A percentile compares a stretch with the other conserved stretches of the same genome.
phyloP scores from a whole-genome alignment of 1,140 invertebrate genomes.

The Panulirus ornatus region DNA sequence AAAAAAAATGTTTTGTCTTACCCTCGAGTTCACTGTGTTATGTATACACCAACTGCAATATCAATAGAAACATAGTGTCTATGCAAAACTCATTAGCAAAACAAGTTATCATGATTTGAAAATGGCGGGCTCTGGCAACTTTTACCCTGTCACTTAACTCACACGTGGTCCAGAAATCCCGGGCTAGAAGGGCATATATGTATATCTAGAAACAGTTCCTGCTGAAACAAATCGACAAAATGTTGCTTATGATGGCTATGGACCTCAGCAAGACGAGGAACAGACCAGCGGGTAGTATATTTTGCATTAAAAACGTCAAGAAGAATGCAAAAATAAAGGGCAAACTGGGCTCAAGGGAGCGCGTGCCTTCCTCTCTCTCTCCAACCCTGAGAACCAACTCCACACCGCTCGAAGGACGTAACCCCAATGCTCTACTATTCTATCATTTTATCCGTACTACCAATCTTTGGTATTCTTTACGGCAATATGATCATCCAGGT shows the following conservation, averaged over 20 bases:
- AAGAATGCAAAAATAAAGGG: not conserved
- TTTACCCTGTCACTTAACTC: conserved; percentile 24
- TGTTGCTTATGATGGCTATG: not conserved
- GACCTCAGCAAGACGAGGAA: not conserved
- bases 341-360: not conserved
- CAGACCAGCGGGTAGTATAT: too few relatives aligned
- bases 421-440: not conserved
- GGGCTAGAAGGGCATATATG: conserved; percentile 10
- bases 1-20: too few relatives aligned
- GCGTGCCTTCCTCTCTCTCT: conserved; percentile 19
- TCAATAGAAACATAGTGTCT: too few relatives aligned
- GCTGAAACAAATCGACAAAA: not conserved
- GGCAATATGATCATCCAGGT: not conserved
- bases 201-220: not conserved
- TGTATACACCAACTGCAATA: too few relatives aligned
- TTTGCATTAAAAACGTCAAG: not conserved
- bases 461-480: not conserved
- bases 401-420: not conserved
- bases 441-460: not conserved
- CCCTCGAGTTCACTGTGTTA: too few relatives aligned
- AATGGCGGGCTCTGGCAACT: conserved; percentile 8
- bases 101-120: not conserved
- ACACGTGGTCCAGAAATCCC: conserved; percentile 17
- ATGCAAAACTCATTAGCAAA: not conserved
- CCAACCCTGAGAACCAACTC: conserved; percentile 25